These are phyloP conservation scores for Calyptommatus sinebrachiatus DNA, from an alignment of 2,113 vertebrate species.

Conservation along the genomic window DNA sequence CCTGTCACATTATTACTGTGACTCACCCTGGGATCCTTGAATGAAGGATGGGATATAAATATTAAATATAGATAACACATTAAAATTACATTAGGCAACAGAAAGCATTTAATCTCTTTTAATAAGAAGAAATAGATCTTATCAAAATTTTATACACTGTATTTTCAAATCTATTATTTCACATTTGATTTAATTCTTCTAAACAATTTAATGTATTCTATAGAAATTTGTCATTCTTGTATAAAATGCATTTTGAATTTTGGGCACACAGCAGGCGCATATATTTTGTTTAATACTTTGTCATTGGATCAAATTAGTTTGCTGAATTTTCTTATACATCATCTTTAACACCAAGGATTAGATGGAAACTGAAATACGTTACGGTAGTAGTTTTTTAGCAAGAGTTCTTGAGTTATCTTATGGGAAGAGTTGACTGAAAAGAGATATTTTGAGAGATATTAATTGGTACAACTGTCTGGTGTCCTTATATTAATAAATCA, in stretches of 20 bases:
- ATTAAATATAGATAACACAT: not conserved
- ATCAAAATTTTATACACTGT: not conserved
- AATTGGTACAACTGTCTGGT: not conserved
- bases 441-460: fast-evolving
- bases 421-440: not conserved
- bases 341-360: slow-evolving; percentile 23
- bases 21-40: no score
- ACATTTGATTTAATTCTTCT: not conserved
- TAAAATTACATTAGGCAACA: not conserved
- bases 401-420: not conserved
- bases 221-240: not conserved
- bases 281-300: not conserved
- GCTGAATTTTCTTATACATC: fast-evolving
- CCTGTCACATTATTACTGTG: not conserved
- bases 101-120: not conserved
- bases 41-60: no score
- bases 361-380: fast-evolving
- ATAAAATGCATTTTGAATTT: not conserved
- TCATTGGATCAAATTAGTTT: not conserved
- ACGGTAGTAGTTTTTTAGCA: no score
- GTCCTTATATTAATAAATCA: not conserved
- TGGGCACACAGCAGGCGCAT: not conserved
- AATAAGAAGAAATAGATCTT: not conserved
- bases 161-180: not conserved
- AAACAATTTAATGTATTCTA: not conserved